Conservation (phyloP, 1,140 invertebrate species). For the Procambarus virginalis region DNA sequence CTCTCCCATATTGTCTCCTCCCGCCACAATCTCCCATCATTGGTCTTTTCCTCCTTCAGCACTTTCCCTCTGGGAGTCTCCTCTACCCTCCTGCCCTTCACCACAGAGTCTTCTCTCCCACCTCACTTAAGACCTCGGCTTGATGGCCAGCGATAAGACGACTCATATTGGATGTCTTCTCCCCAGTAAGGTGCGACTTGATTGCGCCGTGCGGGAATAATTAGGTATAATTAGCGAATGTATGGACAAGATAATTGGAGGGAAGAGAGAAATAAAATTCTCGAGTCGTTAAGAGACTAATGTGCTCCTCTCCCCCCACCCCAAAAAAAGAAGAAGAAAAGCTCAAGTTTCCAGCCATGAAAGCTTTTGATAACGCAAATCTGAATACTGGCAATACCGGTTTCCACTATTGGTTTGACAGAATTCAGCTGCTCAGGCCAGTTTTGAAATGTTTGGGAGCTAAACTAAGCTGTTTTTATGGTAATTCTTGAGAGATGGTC, state of each 20-base stretch:
- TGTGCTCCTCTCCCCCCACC: neutral
- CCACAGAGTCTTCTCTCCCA: no score
- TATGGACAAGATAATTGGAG: neutral
- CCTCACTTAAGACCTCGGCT: no score
- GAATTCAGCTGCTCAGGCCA: neutral
- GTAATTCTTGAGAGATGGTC: neutral
- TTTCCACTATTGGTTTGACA: neutral
- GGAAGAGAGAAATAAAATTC: neutral
- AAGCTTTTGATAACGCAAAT: neutral
- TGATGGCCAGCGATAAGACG: neutral
- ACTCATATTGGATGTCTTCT: neutral
- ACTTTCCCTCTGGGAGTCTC: no score
- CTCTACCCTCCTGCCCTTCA: no score
- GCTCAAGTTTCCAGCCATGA: neutral
- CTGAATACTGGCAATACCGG: neutral
- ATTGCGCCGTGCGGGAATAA: neutral
- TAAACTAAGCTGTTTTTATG: slow-evolving; percentile 2
- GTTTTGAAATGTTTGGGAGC: neutral
- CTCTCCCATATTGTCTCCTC: no score
- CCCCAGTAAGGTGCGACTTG: neutral
- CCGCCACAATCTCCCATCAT: no score
- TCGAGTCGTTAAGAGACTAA: neutral
- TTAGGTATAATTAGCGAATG: neutral
- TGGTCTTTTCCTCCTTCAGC: no score
- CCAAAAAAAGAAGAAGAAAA: neutral